phyloP scores from a whole-genome alignment of 2,888 invertebrate species.

The Phorcus lineatus region DNA sequence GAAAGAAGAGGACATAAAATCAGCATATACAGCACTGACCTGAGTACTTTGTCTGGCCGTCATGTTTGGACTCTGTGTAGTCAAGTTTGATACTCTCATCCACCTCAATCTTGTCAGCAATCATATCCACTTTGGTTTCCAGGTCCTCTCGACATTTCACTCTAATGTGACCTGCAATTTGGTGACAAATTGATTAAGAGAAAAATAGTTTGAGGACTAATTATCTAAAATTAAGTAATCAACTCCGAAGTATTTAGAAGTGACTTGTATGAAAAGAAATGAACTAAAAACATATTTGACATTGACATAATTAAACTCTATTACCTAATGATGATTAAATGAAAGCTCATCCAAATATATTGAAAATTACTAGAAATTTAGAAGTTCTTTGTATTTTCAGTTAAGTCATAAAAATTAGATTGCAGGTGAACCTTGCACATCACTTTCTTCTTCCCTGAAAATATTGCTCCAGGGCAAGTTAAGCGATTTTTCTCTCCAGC shows the following conservation, averaged over 20 bases:
- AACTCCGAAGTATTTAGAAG: neutral
- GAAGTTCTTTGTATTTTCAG: too few species aligned
- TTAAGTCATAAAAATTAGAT: too few species aligned
- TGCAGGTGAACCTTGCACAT: too few species aligned
- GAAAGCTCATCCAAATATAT: too few species aligned
- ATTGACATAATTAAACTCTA: neutral
- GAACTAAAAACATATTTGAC: neutral
- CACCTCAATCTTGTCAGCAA: neutral
- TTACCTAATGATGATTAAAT: neutral
- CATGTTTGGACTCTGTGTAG: neutral
- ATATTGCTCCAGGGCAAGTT: too few species aligned
- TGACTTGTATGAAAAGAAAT: neutral
- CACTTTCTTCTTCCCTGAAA: too few species aligned
- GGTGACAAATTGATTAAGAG: neutral
- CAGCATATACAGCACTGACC: neutral
- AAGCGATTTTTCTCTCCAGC: too few species aligned
- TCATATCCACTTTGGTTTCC: neutral
- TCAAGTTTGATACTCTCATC: constrained; percentile 1
- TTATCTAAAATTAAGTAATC: neutral
- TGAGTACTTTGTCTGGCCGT: neutral
- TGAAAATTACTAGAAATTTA: too few species aligned
- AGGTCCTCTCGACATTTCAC: constrained; percentile 1
- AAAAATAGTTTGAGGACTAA: neutral
- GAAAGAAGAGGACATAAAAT: too few species aligned
- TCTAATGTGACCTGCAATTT: constrained; percentile 16